Percentiles rank a stretch among this genome's conserved stretches.
These are phyloP conservation scores for Coelopa frigida DNA, from an alignment of 1,140 invertebrate genomes.

Conservation along the genomic window DNA sequence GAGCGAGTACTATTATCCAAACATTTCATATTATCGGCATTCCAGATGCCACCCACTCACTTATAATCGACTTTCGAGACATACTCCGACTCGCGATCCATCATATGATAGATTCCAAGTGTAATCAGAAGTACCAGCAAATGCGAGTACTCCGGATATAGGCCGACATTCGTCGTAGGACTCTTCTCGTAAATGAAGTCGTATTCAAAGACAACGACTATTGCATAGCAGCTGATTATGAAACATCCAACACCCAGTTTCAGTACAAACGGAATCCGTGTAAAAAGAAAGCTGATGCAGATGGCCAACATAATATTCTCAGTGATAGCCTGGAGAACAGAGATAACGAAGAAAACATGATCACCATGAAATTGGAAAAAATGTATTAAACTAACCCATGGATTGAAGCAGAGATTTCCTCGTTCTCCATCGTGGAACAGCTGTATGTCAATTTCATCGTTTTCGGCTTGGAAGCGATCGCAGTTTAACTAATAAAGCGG, in stretches of 20 bases:
- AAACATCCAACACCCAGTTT: slow-evolving; percentile 65
- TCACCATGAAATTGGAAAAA: no score
- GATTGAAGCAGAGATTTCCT: slow-evolving; percentile 47
- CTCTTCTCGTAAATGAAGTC: slow-evolving; percentile 51
- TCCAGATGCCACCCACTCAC: slow-evolving; percentile 17
- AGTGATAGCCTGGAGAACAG: slow-evolving; percentile 77
- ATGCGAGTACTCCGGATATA: slow-evolving; percentile 62
- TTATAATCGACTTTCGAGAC: slow-evolving; percentile 72
- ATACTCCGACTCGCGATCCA: slow-evolving; percentile 83
- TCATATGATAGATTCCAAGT: slow-evolving; percentile 65
- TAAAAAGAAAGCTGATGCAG: slow-evolving; percentile 72
- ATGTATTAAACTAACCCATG: slow-evolving; percentile 64
- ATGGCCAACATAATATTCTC: slow-evolving; percentile 71
- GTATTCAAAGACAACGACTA: slow-evolving; percentile 57
- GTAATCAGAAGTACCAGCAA: slow-evolving; percentile 63
- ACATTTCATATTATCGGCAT: no score
- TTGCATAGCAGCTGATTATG: slow-evolving; percentile 61
- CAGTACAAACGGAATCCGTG: slow-evolving; percentile 74
- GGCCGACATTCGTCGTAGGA: slow-evolving; percentile 57
- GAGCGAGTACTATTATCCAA: no score
- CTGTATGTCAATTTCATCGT: neutral
- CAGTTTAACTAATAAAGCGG: slow-evolving; percentile 14
- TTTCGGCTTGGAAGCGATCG: neutral
- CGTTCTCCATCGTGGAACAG: neutral
- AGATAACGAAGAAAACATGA: no score